These are phyloP conservation scores for Suricata suricatta DNA, from an alignment of 2,113 vertebrate genomes.

Conservation along the genomic window DNA sequence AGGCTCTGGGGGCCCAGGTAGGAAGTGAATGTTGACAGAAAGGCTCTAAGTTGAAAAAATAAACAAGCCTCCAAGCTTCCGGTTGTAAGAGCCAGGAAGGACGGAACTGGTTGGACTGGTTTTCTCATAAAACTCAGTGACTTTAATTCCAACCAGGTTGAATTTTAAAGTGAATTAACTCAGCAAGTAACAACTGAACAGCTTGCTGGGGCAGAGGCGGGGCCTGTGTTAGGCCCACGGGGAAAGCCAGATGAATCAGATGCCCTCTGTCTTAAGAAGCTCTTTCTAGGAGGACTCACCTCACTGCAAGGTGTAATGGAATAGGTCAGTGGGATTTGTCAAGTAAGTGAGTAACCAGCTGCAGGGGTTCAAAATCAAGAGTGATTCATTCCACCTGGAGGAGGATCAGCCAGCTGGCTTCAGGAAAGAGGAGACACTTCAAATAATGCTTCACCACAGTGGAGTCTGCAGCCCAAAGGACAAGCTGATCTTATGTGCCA, in stretches of 20 bases:
- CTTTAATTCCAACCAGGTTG: neutral
- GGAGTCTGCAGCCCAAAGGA: neutral
- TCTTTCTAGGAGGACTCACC: neutral
- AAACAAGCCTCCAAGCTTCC: neutral
- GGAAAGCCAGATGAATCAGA: neutral
- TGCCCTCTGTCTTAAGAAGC: neutral
- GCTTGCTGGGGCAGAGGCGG: too few relatives aligned
- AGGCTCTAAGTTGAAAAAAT: conserved; percentile 20
- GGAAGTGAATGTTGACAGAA: neutral
- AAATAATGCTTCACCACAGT: neutral
- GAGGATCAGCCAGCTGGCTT: neutral
- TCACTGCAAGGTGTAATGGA: neutral
- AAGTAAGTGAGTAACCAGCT: conserved; percentile 30
- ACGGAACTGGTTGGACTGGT: conserved; percentile 55
- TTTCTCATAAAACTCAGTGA: conserved; percentile 30
- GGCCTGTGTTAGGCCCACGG: neutral
- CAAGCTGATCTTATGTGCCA: neutral
- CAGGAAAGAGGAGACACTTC: neutral
- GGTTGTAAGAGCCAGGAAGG: neutral
- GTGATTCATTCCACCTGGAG: neutral
- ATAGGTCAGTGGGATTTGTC: neutral
- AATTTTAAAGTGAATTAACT: conserved; percentile 26
- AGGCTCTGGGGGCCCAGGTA: neutral
- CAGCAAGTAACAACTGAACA: neutral
- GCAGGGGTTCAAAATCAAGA: neutral